Conservation (phyloP, 2,113 vertebrate species). For the Ahaetulla prasina region DNA sequence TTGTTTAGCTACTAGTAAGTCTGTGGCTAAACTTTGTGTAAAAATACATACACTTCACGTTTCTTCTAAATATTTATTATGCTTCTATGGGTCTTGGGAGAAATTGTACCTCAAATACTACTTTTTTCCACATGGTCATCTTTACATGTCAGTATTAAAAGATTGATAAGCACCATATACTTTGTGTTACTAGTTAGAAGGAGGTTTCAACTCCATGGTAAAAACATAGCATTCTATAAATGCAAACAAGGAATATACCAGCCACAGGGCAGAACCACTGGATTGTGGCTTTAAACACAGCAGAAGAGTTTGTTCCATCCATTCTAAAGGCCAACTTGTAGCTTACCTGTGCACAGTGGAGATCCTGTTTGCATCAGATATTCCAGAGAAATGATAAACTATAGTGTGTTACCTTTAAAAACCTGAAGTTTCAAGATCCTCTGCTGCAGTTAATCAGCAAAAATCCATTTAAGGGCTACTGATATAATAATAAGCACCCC, state of each 20-base stretch:
- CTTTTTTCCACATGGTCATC: background rate
- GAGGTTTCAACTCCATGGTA: background rate
- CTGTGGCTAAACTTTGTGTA: background rate
- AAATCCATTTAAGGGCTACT: background rate
- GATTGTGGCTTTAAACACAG: background rate
- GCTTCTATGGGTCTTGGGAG: background rate
- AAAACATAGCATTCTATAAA: background rate
- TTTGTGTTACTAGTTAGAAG: background rate
- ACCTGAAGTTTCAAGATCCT: slow-evolving; percentile 27
- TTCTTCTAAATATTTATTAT: slow-evolving; percentile 1
- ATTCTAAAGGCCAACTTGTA: background rate
- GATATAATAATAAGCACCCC: background rate
- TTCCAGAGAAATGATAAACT: background rate
- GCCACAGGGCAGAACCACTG: background rate
- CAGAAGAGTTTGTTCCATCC: background rate
- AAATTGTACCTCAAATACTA: background rate
- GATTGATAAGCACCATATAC: background rate
- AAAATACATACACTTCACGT: background rate
- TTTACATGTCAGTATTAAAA: background rate
- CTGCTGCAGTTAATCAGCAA: background rate
- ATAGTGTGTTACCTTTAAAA: background rate
- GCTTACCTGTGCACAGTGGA: too few relatives aligned
- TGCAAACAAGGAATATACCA: background rate
- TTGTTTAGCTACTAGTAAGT: slow-evolving; percentile 24
- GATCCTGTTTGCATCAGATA: too few relatives aligned